phyloP scores from a whole-genome alignment of 2,113 vertebrate species.

The Phrynosoma platyrhinos region DNA sequence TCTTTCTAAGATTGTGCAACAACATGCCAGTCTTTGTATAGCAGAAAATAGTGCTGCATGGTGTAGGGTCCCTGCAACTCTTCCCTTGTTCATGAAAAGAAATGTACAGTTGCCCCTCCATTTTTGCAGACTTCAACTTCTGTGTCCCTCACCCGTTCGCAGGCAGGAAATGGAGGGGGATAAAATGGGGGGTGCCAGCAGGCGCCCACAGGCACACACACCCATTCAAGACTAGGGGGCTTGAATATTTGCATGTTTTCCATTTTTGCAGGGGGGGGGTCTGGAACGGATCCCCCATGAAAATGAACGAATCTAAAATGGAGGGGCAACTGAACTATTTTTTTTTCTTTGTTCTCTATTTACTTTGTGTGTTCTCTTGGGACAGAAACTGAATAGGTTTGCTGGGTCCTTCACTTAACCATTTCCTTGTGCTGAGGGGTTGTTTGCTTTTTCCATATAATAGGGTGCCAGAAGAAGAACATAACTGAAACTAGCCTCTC shows the following conservation, averaged over 20 bases:
- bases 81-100: constrained; percentile 3
- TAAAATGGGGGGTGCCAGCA: no score
- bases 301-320: no score
- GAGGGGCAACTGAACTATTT: no score
- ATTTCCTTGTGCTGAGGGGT: background rate
- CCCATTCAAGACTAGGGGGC: no score
- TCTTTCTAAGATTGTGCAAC: background rate
- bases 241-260: no score
- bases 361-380: background rate
- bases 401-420: accelerated
- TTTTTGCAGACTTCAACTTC: no score
- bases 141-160: no score
- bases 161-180: no score
- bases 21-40: background rate
- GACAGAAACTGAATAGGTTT: background rate
- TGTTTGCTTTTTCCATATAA: accelerated
- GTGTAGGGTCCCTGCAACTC: background rate
- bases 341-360: background rate
- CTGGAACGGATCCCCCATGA: no score
- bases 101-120: background rate
- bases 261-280: no score
- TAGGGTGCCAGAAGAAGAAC: background rate
- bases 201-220: no score
- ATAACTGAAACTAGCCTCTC: constrained; percentile 13
- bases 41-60: background rate